A percentile compares a stretch with the other conserved stretches of the same genome.
phyloP scores from a whole-genome alignment of 2,113 vertebrate genomes.

The Aythya baeri region DNA sequence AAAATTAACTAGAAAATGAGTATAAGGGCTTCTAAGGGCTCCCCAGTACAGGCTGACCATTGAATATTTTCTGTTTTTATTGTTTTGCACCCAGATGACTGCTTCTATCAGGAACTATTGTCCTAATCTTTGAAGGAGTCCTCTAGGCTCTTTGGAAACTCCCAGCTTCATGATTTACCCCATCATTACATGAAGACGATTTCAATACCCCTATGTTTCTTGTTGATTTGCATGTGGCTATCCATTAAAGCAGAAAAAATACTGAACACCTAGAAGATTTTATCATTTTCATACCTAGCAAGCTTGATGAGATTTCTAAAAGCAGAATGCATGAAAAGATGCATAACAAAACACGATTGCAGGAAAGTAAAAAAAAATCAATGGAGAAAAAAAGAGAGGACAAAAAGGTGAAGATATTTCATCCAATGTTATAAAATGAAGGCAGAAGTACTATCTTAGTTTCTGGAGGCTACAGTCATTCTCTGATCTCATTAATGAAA shows the following conservation, averaged over 20 bases:
- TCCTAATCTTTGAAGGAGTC: not conserved
- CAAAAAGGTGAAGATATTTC: not conserved
- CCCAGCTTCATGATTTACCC: not conserved
- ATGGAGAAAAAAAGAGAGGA: not conserved
- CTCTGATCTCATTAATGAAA: not conserved
- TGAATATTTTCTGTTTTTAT: accelerated
- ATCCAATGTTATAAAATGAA: not conserved
- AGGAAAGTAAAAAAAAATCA: not conserved
- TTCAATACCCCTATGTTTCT: not conserved
- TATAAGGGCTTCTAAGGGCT: not conserved
- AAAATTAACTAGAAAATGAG: not conserved
- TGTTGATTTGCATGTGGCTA: not conserved
- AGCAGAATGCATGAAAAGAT: not conserved
- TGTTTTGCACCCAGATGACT: not conserved
- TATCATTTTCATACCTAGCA: not conserved
- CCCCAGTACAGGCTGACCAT: not conserved
- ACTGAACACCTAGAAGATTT: not conserved
- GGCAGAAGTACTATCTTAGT: not conserved
- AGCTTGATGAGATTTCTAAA: not conserved
- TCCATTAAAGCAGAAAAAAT: not conserved
- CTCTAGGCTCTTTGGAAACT: not conserved
- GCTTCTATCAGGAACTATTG: not conserved
- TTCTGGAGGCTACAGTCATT: not conserved
- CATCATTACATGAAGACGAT: not conserved
- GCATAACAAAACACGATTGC: not conserved